Evolutionary conservation across 2,888 invertebrate genomes (phyloP).

Genomic region (Hofmannophila pseudospretella): DNA sequence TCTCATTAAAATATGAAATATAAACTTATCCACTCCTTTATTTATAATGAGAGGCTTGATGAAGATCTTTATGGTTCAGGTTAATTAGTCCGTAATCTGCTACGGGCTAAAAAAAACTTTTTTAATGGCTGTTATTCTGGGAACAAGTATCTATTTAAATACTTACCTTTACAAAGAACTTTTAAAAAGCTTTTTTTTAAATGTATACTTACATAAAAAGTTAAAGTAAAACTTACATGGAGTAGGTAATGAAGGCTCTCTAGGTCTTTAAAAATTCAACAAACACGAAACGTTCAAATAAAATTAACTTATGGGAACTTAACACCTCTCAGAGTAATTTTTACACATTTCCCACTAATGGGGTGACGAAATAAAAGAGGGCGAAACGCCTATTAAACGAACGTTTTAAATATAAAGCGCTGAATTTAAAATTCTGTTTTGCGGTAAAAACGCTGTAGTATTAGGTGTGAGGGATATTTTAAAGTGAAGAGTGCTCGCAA

Average conservation of each 20-base stretch:
- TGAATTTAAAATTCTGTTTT: conserved; percentile 23
- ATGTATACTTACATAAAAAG: too few species aligned
- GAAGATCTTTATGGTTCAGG: background rate
- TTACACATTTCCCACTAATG: conserved; percentile 3
- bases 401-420: conserved; percentile 14
- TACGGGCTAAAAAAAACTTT: background rate
- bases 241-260: too few species aligned
- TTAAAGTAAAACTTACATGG: too few species aligned
- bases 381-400: conserved; percentile 4
- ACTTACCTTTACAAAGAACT: too few species aligned
- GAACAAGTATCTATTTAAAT: too few species aligned
- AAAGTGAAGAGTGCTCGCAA: conserved; percentile 43
- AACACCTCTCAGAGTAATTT: background rate
- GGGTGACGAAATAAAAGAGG: conserved; percentile 4
- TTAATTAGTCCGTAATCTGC: background rate
- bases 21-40: background rate
- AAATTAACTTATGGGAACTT: too few species aligned
- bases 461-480: conserved; percentile 44
- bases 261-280: too few species aligned
- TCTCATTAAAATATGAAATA: background rate
- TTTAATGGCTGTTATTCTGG: background rate
- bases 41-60: background rate
- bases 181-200: too few species aligned
- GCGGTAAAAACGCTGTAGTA: conserved; percentile 29
- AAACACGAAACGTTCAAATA: too few species aligned